These are phyloP conservation scores for Tetrao urogallus DNA, from an alignment of 2,113 vertebrate species.

Conservation along the genomic window DNA sequence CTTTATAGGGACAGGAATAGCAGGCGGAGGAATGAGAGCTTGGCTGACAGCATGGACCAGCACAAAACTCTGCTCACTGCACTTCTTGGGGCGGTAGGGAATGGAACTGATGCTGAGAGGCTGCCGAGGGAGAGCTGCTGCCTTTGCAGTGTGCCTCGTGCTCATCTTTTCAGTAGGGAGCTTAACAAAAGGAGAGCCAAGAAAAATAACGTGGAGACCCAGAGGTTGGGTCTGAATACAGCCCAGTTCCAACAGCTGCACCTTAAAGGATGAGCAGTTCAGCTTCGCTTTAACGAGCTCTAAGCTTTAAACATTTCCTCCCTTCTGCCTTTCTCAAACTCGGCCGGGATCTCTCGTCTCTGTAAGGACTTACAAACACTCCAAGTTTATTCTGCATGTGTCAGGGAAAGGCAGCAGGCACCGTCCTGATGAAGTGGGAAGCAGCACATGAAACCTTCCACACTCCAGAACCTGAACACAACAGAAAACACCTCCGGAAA, in stretches of 20 bases:
- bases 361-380: not conserved
- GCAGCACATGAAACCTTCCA: not conserved
- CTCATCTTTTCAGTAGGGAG: not conserved
- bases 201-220: not conserved
- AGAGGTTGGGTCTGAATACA: not conserved
- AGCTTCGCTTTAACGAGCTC: not conserved
- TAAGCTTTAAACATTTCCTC: not conserved
- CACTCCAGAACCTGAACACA: not conserved
- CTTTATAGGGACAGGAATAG: not conserved
- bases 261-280: not conserved
- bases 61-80: not conserved
- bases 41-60: fast-evolving
- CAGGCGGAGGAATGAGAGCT: not conserved
- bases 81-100: not conserved
- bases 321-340: not conserved
- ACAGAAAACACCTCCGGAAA: not conserved
- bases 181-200: not conserved
- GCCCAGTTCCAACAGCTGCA: not conserved
- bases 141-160: fast-evolving
- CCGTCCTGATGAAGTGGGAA: conserved; percentile 13
- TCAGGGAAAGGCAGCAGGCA: not conserved
- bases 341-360: not conserved
- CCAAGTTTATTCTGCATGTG: not conserved
- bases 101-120: no score
- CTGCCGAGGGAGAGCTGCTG: not conserved